These are phyloP conservation scores for Ischnus inquisitorius DNA, from an alignment of 2,888 invertebrate species.

Conservation along the genomic window DNA sequence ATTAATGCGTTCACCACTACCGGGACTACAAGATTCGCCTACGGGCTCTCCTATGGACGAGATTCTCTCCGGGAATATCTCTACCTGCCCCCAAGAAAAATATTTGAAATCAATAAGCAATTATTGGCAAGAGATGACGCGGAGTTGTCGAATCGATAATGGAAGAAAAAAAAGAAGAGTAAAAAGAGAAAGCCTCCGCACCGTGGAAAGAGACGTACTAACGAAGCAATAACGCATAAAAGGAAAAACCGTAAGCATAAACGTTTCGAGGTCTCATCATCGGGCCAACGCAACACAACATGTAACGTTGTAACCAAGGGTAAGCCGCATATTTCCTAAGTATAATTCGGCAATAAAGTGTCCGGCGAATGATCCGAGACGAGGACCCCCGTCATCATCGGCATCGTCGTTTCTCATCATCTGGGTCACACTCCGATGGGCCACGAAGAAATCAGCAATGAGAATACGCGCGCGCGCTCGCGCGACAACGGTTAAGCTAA, in stretches of 20 bases:
- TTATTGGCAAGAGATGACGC: conserved; percentile 44
- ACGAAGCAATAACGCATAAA: conserved; percentile 68
- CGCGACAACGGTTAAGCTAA: conserved; percentile 46
- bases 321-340: conserved; percentile 54
- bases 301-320: conserved; percentile 19
- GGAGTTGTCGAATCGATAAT: conserved; percentile 24
- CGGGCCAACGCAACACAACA: conserved; percentile 9
- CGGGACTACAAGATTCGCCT: conserved; percentile 31
- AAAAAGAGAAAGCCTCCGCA: conserved; percentile 58
- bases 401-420: conserved; percentile 53
- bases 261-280: conserved; percentile 47
- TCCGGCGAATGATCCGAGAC: conserved; percentile 58
- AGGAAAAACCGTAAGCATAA: conserved; percentile 60
- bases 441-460: conserved; percentile 15
- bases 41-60: conserved; percentile 19
- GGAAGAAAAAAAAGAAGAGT: conserved; percentile 29
- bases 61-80: not conserved
- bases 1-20: conserved; percentile 56
- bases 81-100: conserved; percentile 5
- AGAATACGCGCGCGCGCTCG: conserved; percentile 39
- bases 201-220: conserved; percentile 64
- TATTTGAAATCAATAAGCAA: conserved; percentile 24
- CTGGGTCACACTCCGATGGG: conserved; percentile 61
- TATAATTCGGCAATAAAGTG: conserved; percentile 68
- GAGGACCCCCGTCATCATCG: conserved; percentile 66